These are phyloP conservation scores for Podarcis raffonei DNA, from an alignment of 2,113 vertebrate species.

Conservation along the genomic window DNA sequence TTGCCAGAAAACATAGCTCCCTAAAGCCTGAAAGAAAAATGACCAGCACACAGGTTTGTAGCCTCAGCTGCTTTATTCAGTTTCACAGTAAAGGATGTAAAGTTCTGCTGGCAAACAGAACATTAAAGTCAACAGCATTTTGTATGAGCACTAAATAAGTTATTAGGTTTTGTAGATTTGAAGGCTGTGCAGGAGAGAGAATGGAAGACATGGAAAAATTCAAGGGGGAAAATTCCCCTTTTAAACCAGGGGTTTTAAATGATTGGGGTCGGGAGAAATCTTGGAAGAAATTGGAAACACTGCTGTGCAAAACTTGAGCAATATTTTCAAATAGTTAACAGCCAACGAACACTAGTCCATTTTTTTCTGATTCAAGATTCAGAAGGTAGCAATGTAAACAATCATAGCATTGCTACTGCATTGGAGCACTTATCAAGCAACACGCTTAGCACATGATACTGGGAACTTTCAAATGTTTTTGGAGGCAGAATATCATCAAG, in stretches of 20 bases:
- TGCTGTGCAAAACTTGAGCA: background rate
- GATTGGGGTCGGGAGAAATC: background rate
- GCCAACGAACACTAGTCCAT: background rate
- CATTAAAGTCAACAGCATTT: background rate
- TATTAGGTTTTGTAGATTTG: background rate
- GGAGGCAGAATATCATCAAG: background rate
- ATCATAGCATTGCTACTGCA: background rate
- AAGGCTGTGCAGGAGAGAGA: background rate
- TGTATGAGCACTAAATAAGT: background rate
- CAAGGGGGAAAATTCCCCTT: background rate
- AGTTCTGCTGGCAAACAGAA: background rate
- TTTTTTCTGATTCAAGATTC: background rate
- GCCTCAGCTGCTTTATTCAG: slow-evolving; percentile 1
- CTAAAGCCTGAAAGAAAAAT: background rate
- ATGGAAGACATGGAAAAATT: background rate
- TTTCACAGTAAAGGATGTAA: background rate
- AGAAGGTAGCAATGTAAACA: background rate
- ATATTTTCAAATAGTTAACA: background rate
- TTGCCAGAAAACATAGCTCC: background rate
- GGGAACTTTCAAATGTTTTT: background rate
- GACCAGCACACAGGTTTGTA: background rate
- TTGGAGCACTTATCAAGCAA: background rate
- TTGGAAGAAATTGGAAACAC: too few species aligned
- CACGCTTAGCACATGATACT: background rate
- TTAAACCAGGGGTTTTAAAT: too few species aligned